Percentiles rank a stretch among this genome's conserved stretches.
Evolutionary conservation across 2,797 vertebrate genomes (phyloP).

Genomic region (Bradypodion pumilum): DNA sequence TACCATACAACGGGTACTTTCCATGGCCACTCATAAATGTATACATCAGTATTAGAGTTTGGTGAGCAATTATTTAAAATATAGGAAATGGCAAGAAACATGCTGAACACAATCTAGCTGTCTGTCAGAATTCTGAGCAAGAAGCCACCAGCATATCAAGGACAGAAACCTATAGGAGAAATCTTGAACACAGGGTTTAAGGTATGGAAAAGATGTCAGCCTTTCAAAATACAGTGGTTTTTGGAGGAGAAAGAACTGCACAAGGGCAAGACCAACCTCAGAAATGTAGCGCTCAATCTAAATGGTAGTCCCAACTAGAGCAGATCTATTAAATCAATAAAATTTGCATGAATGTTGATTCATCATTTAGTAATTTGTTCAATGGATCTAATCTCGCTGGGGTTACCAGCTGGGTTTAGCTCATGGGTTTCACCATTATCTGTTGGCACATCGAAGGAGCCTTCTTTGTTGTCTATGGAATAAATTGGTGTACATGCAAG

Average conservation of each 20-base stretch:
- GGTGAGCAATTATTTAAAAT: too few species aligned
- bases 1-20: too few species aligned
- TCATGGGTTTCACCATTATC: background rate
- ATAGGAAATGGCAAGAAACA: too few species aligned
- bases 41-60: too few species aligned
- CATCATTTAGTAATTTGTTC: too few species aligned
- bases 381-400: too few species aligned
- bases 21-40: too few species aligned
- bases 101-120: background rate
- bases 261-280: background rate
- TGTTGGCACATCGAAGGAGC: background rate
- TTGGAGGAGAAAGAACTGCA: background rate
- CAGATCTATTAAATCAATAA: too few species aligned
- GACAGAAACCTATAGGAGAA: conserved; percentile 43
- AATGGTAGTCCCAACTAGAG: background rate
- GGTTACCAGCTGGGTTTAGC: too few species aligned
- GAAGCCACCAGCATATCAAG: background rate
- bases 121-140: background rate
- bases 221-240: background rate
- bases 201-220: background rate
- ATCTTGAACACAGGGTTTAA: background rate
- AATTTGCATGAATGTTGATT: too few species aligned
- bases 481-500: background rate
- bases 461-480: background rate
- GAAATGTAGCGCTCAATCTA: background rate